Percentiles rank a stretch among this genome's conserved stretches.
phyloP scores from a whole-genome alignment of 2,113 vertebrate species.

The Regulus satrapa region DNA sequence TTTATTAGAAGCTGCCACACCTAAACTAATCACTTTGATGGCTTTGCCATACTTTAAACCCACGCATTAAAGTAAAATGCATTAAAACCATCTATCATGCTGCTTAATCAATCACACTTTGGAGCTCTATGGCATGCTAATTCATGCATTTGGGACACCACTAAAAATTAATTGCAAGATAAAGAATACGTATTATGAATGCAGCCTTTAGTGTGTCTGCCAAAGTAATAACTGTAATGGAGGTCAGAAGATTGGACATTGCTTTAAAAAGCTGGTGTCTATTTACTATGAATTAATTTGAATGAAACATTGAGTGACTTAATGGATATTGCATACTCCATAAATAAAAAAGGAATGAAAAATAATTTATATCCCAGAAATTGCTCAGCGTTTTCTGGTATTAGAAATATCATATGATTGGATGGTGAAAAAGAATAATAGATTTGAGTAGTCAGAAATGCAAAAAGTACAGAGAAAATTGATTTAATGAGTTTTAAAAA shows the following conservation, averaged over 20 bases:
- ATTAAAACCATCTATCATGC: not conserved
- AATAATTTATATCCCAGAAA: not conserved
- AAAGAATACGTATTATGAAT: not conserved
- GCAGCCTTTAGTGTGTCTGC: not conserved
- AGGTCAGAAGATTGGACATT: not conserved
- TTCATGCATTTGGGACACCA: not conserved
- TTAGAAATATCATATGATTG: too few relatives aligned
- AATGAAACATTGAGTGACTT: not conserved
- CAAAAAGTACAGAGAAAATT: not conserved
- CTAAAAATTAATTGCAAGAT: not conserved
- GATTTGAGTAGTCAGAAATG: not conserved
- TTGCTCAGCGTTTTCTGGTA: too few relatives aligned
- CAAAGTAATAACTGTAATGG: slow-evolving; percentile 46
- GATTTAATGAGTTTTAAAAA: not conserved
- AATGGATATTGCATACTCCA: not conserved
- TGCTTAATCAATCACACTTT: not conserved
- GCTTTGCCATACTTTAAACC: not conserved
- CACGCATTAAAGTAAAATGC: not conserved
- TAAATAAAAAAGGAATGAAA: not conserved
- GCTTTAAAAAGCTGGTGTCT: not conserved
- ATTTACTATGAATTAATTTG: slow-evolving; percentile 14
- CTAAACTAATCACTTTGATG: not conserved
- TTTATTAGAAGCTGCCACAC: not conserved
- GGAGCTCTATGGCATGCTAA: not conserved
- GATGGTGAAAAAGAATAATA: not conserved